Conservation (phyloP, 1,140 invertebrate genomes). For the Caenorhabditis brenneri region DNA sequence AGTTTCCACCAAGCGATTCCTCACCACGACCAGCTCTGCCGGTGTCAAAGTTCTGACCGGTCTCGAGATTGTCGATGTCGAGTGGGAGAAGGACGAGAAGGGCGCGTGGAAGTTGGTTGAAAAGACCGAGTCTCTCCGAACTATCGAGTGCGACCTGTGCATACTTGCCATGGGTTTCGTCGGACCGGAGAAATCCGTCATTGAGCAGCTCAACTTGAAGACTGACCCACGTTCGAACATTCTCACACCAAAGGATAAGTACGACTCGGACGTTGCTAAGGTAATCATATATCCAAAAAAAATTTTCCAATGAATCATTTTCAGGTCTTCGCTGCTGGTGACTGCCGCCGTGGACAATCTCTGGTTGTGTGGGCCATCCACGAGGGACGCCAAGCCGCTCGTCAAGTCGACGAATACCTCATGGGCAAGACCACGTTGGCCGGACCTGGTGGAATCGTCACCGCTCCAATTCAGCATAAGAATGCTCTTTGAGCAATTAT, state of each 20-base stretch:
- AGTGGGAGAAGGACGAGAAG: slow-evolving; percentile 89
- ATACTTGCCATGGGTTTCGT: slow-evolving; percentile 98
- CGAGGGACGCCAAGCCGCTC: slow-evolving; percentile 92
- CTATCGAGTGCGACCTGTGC: slow-evolving; percentile 83
- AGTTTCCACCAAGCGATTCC: slow-evolving; percentile 81
- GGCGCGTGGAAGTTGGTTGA: slow-evolving; percentile 94
- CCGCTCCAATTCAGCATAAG: slow-evolving; percentile 47
- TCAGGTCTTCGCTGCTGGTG: slow-evolving; percentile 86
- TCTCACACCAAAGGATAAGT: slow-evolving; percentile 81
- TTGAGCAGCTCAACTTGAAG: slow-evolving; percentile 82
- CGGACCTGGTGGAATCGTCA: slow-evolving; percentile 86
- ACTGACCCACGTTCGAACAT: slow-evolving; percentile 91
- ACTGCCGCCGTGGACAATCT: slow-evolving; percentile 95
- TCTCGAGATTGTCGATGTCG: slow-evolving; percentile 85
- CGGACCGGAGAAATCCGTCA: slow-evolving; percentile 88
- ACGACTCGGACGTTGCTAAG: slow-evolving; percentile 82
- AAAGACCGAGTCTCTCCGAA: slow-evolving; percentile 80
- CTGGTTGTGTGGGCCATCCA: slow-evolving; percentile 97
- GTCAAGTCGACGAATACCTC: slow-evolving; percentile 84
- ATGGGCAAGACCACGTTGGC: slow-evolving; percentile 81
- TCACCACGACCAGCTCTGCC: slow-evolving; percentile 58
- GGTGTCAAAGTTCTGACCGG: slow-evolving; percentile 77
- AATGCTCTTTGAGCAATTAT: slow-evolving; percentile 9
- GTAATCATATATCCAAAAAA: no score
- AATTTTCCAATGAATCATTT: no score